phyloP scores from a whole-genome alignment of 2,113 vertebrate genomes.

The Arothron firmamentum region DNA sequence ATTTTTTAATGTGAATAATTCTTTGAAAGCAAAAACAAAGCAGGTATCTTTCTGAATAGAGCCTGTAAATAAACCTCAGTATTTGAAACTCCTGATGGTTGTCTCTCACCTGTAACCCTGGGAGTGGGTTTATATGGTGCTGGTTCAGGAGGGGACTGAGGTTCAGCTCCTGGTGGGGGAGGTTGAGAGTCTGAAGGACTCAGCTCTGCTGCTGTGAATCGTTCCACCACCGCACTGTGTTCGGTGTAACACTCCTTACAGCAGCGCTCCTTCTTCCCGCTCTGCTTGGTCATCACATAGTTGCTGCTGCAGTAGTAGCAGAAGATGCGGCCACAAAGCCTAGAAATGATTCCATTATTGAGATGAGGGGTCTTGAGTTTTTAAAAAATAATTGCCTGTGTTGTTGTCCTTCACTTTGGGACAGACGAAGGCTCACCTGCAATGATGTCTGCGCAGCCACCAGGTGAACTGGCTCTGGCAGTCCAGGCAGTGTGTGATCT shows the following conservation, averaged over 20 bases:
- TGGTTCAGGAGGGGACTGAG: slow-evolving; percentile 37
- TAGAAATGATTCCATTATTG: slow-evolving; percentile 37
- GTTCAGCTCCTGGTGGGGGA: slow-evolving; percentile 37
- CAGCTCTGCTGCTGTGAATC: slow-evolving; percentile 66
- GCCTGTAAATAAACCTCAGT: background rate
- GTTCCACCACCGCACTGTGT: slow-evolving; percentile 74
- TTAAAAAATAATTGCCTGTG: background rate
- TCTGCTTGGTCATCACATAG: slow-evolving; percentile 79
- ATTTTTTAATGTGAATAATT: too few relatives aligned
- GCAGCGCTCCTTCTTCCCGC: slow-evolving; percentile 89
- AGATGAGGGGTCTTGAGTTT: background rate
- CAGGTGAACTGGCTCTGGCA: slow-evolving; percentile 90
- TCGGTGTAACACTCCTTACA: slow-evolving; percentile 86
- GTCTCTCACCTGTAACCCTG: slow-evolving; percentile 74
- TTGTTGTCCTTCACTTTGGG: background rate
- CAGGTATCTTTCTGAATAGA: background rate
- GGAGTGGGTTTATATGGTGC: slow-evolving; percentile 63
- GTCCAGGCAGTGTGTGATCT: slow-evolving; percentile 81
- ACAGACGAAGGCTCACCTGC: slow-evolving; percentile 78
- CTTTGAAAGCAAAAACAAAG: background rate
- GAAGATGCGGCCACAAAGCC: slow-evolving; percentile 88
- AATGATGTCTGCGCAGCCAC: slow-evolving; percentile 92
- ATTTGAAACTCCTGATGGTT: background rate
- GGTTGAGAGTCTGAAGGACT: slow-evolving; percentile 48
- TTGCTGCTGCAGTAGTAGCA: slow-evolving; percentile 97